Evolutionary conservation across 2,113 vertebrate species (phyloP), one percentile per base, ranked within the genome.

Genomic region (Lichenostomus cassidix): DNA sequence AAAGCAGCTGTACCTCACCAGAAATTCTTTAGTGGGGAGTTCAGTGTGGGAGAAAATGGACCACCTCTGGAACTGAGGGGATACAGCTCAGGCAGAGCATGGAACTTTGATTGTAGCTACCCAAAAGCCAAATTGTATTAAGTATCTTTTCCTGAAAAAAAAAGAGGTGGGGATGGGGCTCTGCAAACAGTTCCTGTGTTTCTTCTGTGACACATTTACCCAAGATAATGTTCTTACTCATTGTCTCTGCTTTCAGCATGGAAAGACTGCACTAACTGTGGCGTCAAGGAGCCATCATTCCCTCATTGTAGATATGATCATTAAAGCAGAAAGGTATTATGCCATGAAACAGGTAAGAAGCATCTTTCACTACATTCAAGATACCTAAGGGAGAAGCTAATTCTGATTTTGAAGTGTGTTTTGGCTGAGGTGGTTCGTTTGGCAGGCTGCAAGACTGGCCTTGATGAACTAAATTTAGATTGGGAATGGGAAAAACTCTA

Each of bases 251-350:
- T 96, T 97, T 74, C 89, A 99, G 99, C 98, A 98, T 94, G 98
- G 98, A 60, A 99, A 98, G 97, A 98, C 98, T 12, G 98, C 98
- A 31, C 96, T 99, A 84, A 98, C 97, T 20, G 95, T 98, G 79
- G 99, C 99, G 75, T 98, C 98, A 68, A 98, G 99, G 87, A 99
- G 98, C 60, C 97, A 98, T 53, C 97, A 98, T 28, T 96, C 98
- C 68, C 98, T 99, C 46, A 92, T 98, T 59, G 98, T 98, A 89
- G 99, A 99, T 91, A 99, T 99, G 99, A 98, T 99, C 88, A 99
- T 99, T 95, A 99, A 99, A 98, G 99, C 99, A 59, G 98, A 99
- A 96, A 97, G 99, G 96, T 98, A 98, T 92, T 98, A 97, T 15
- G 44, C 86, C 41, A 98, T 93, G 96, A 98, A 93, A 96, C 90